Evolutionary conservation across 1,140 invertebrate genomes (phyloP).

Genomic region (Drosophila truncata): DNA sequence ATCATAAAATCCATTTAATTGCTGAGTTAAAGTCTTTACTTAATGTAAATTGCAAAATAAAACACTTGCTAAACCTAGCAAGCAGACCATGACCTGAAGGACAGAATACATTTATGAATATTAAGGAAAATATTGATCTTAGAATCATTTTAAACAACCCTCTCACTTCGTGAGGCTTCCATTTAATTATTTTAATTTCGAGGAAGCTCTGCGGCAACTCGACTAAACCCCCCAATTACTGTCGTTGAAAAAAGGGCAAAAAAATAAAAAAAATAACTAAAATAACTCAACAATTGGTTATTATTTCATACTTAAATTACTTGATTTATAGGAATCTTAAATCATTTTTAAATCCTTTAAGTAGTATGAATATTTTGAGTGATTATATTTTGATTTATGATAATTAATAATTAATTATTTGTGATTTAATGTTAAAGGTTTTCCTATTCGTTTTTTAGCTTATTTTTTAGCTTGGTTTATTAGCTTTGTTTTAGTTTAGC

Average conservation of each 20-base stretch:
- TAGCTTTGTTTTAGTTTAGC: not conserved
- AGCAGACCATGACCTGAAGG: not conserved
- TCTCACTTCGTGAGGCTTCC: constrained; percentile 1
- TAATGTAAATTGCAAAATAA: not conserved
- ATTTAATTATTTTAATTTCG: constrained; percentile 2
- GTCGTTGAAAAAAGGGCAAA: not conserved
- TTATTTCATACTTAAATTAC: not conserved
- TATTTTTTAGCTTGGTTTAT: not conserved
- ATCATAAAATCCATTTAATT: not conserved
- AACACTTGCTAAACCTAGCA: not conserved
- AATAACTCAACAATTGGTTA: not conserved
- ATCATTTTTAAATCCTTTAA: not conserved
- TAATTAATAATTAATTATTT: not conserved
- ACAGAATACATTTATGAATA: not conserved
- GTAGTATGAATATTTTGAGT: too few species aligned
- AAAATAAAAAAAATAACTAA: not conserved
- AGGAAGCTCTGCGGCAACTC: not conserved
- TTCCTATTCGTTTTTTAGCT: not conserved
- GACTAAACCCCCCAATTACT: not conserved
- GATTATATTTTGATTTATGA: not conserved
- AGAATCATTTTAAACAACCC: constrained; percentile 8
- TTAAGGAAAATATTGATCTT: constrained; percentile 6
- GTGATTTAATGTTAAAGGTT: not conserved
- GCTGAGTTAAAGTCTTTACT: not conserved
- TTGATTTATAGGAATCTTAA: not conserved